Conservation (phyloP, 2,113 vertebrate species). For the Acrocephalus arundinaceus region DNA sequence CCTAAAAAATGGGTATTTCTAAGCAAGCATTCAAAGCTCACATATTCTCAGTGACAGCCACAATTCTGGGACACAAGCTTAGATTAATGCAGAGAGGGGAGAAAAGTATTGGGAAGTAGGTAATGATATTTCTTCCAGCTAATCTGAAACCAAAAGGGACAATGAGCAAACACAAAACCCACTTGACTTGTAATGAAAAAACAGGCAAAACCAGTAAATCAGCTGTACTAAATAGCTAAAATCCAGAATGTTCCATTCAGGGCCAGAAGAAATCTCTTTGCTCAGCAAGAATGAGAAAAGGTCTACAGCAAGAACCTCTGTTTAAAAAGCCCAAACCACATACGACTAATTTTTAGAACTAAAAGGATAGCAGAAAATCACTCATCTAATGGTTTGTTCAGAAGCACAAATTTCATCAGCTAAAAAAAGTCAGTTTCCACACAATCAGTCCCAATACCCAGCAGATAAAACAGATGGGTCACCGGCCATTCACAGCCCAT, state of each 20-base stretch:
- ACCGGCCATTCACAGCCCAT: not conserved
- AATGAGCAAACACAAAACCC: not conserved
- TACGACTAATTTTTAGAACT: not conserved
- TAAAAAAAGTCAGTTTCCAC: not conserved
- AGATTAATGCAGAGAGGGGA: not conserved
- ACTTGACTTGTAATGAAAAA: not conserved
- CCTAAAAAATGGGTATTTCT: constrained; percentile 16
- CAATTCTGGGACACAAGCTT: not conserved
- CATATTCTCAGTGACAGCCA: constrained; percentile 6
- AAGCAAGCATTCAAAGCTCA: constrained; percentile 5
- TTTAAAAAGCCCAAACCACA: not conserved
- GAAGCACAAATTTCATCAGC: not conserved
- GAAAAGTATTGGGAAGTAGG: not conserved
- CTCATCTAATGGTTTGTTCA: not conserved
- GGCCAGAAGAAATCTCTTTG: not conserved
- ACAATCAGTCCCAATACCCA: not conserved
- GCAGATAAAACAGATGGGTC: constrained; percentile 47
- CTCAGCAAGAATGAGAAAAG: not conserved
- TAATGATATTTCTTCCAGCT: not conserved
- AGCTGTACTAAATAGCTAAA: not conserved
- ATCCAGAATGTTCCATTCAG: not conserved
- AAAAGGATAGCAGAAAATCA: not conserved
- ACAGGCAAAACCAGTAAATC: not conserved
- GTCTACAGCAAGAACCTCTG: not conserved
- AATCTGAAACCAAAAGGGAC: not conserved